phyloP scores from a whole-genome alignment of 2,797 vertebrate genomes.

The Sitta carolinensis region DNA sequence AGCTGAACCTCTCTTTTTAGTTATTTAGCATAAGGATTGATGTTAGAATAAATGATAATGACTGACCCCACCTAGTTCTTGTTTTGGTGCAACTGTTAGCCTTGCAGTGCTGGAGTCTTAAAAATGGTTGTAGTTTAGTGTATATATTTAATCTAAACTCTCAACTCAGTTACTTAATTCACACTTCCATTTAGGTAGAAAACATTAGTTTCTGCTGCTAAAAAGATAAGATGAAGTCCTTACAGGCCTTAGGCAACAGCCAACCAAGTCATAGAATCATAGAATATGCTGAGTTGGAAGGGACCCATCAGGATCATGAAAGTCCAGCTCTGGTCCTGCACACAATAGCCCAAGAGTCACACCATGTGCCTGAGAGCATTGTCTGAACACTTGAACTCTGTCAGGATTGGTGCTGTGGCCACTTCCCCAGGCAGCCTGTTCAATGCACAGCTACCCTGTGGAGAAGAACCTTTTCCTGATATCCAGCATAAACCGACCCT shows the following conservation, averaged over 20 bases:
- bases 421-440: too few species aligned
- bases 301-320: neutral
- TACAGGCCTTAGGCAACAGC: neutral
- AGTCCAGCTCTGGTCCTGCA: neutral
- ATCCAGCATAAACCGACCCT: accelerated
- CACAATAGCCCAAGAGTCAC: too few species aligned
- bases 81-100: neutral
- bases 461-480: neutral
- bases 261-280: neutral
- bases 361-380: too few species aligned
- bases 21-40: neutral
- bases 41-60: neutral
- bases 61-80: neutral
- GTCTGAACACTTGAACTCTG: neutral
- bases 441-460: accelerated
- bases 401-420: neutral
- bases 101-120: neutral
- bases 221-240: neutral
- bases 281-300: neutral
- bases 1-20: neutral
- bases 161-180: neutral
- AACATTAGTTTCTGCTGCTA: neutral
- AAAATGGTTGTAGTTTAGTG: neutral
- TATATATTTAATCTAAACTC: neutral
- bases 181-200: neutral